These are phyloP conservation scores for Anadara kagoshimensis DNA, from an alignment of 1,140 invertebrate genomes.

Conservation along the genomic window DNA sequence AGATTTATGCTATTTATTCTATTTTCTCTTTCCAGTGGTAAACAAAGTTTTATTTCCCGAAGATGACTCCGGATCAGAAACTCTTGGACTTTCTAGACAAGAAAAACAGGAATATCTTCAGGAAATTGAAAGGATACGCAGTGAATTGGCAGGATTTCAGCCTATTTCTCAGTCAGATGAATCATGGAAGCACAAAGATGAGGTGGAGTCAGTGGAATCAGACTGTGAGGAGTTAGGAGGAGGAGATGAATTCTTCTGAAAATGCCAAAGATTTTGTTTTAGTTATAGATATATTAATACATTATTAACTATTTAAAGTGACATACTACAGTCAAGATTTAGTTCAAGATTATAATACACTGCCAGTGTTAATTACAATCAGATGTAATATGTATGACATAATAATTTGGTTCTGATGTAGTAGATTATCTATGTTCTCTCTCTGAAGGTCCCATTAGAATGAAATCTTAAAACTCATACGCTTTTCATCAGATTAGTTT, in stretches of 20 bases:
- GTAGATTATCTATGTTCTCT: no score
- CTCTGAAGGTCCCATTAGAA: no score
- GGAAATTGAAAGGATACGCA: constrained; percentile 65
- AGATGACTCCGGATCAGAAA: constrained; percentile 57
- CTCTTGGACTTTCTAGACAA: constrained; percentile 43
- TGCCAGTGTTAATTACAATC: no score
- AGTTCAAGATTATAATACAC: no score
- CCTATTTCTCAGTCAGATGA: constrained; percentile 63
- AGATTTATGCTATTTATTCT: not conserved
- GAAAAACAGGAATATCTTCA: constrained; percentile 63
- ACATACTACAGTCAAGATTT: no score
- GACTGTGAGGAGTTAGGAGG: constrained; percentile 56
- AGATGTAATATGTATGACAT: no score
- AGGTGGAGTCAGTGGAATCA: constrained; percentile 53
- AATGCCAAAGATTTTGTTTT: not conserved
- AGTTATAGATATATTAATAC: no score
- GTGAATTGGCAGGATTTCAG: constrained; percentile 68
- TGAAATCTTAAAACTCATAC: no score
- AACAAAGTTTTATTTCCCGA: constrained; percentile 72
- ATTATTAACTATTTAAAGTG: no score
- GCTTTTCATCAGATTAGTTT: no score
- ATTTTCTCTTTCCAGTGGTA: constrained; percentile 68
- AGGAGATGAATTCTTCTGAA: constrained; percentile 43
- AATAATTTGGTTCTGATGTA: no score
- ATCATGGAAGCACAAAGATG: constrained; percentile 39